Base-by-base conservation (phyloP, 2,113 vertebrate species). In the Toxotes chatareus region DNA sequence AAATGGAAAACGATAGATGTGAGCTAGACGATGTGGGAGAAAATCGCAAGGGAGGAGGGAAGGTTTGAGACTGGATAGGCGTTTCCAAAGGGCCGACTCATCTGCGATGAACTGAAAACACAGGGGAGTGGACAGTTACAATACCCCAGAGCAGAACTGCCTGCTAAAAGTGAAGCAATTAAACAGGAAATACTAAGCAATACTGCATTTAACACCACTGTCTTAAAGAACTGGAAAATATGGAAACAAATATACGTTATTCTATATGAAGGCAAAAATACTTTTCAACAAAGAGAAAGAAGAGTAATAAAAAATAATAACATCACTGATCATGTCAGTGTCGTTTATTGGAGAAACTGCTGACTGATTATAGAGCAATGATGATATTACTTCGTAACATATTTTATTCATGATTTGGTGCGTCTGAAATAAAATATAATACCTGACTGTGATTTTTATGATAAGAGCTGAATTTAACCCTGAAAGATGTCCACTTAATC, bases 1-100 rank as follows among this genome's bases (percentile, higher is more conserved):
- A 92, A 90, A 90, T 88, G 84, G 78, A 89, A 85, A 93, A 85
- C 11, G 82, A 89, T 85, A 76, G 87, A 84, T 79, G 82, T 53
- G 82, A 78, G 84, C 64, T 60, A 70, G 76, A 88, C 51, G 44
- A 82, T 82, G 85, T 85, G 71, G 73, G 85, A 91, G 86, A 68
- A 76, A 88, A 76, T 61, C 64, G 55, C 62, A 32, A 53, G 75
- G 77, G 68, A 73, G 62, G 76, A 55, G 73, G 67, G 73, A 62
- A 36, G 76, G 49, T 53, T 64, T 3, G 32, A 74, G 61, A 68
- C 17, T 66, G 79, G 68, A 82, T 56, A 34, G 53, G 38, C 38
- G 13, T 79, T 1, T 47, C 47, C 73, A 36, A 67, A 79, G 67
- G 70, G 36, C 38, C 0, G 38, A 42, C 38, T 71, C 60, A 62